Conservation (phyloP, 2,113 vertebrate genomes). For the Mastomys natalensis region DNA sequence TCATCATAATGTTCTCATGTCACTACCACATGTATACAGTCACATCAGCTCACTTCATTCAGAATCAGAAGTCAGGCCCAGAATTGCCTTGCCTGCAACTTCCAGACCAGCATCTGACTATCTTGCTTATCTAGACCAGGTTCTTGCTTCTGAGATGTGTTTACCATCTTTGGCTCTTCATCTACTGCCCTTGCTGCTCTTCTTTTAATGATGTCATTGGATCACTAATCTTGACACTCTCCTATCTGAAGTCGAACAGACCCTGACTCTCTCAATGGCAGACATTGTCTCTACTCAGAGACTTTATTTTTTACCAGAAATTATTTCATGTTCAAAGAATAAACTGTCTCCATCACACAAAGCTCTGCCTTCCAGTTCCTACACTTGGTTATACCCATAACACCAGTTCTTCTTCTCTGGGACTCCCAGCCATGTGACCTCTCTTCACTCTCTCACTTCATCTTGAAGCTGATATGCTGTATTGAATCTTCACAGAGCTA, state of each 20-base stretch:
- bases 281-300: background rate
- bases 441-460: background rate
- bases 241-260: no score
- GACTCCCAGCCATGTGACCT: background rate
- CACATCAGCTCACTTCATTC: background rate
- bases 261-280: background rate
- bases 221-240: background rate
- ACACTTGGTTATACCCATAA: background rate
- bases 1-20: background rate
- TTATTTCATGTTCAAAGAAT: background rate
- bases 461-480: background rate
- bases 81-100: background rate
- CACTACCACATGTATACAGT: background rate
- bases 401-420: background rate
- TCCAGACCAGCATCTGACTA: background rate
- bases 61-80: background rate
- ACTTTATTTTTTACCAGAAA: background rate
- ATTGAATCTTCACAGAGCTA: background rate
- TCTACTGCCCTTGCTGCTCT: background rate
- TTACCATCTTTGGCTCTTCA: background rate
- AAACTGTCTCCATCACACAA: background rate
- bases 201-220: background rate
- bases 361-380: background rate
- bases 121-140: no score
- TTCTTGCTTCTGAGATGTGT: background rate